Conservation (phyloP, 2,113 vertebrate species). For the Leptobrachium ailaonicum region DNA sequence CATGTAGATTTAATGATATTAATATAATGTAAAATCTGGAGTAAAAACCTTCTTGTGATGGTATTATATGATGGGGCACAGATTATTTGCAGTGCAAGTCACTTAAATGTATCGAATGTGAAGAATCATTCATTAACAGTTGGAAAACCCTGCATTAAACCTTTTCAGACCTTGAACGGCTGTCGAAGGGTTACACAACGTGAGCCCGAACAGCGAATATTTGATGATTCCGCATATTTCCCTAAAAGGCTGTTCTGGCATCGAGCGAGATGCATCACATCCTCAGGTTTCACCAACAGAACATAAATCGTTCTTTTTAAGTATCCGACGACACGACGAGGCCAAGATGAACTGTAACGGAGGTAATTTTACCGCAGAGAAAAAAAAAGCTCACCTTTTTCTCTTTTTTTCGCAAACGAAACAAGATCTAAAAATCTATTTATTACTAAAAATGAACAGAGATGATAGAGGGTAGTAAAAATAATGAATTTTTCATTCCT, state of each 20-base stretch:
- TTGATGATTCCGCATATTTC: background rate
- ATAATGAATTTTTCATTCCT: slow-evolving; percentile 18
- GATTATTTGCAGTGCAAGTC: too few species aligned
- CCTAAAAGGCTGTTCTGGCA: background rate
- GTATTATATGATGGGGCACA: too few species aligned
- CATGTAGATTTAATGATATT: too few species aligned
- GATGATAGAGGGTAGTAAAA: slow-evolving; percentile 18
- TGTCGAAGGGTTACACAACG: background rate
- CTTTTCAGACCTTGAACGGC: background rate
- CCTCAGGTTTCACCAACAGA: background rate
- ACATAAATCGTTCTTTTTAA: background rate
- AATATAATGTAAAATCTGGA: too few species aligned
- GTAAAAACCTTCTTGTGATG: too few species aligned
- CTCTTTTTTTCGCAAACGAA: background rate
- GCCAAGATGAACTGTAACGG: background rate
- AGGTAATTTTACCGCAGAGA: background rate
- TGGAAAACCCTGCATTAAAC: background rate
- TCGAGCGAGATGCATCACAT: background rate
- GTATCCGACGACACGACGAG: background rate
- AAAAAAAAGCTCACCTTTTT: background rate
- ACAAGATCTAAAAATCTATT: slow-evolving; percentile 16
- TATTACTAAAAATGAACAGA: slow-evolving; percentile 6
- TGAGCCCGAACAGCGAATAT: background rate
- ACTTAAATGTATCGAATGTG: too few species aligned
- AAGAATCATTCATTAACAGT: too few species aligned